These are phyloP conservation scores for Lepas anatifera DNA, from an alignment of 2,888 invertebrate genomes.

Conservation along the genomic window DNA sequence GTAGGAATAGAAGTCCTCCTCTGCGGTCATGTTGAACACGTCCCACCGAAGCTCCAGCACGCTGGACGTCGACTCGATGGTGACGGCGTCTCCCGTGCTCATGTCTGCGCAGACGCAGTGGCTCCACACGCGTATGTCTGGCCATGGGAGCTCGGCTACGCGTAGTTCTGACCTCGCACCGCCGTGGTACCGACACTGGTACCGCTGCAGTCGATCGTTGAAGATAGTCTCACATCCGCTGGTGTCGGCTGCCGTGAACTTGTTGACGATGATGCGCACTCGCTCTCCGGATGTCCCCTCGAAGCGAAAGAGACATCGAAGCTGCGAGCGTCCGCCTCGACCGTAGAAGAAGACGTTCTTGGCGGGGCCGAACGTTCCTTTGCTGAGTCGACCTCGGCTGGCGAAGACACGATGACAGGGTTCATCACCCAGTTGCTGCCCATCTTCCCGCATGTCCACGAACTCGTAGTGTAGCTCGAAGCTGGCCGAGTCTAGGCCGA, in stretches of 20 bases:
- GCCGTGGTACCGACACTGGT: constrained; percentile 32
- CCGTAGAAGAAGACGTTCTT: constrained; percentile 71
- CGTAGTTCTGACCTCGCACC: constrained; percentile 37
- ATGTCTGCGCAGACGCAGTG: constrained; percentile 73
- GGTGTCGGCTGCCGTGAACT: constrained; percentile 38
- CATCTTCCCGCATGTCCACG: constrained; percentile 43
- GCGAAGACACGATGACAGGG: constrained; percentile 26
- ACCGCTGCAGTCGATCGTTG: constrained; percentile 31
- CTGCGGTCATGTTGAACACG: constrained; percentile 63
- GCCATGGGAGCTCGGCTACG: constrained; percentile 58
- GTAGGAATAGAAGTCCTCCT: constrained; percentile 65
- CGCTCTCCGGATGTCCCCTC: constrained; percentile 48
- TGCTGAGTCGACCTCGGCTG: constrained; percentile 16
- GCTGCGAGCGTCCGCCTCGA: constrained; percentile 60
- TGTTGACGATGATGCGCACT: constrained; percentile 21
- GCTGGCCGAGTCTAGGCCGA: constrained; percentile 22
- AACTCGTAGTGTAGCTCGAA: constrained; percentile 72
- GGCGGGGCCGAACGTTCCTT: constrained; percentile 44
- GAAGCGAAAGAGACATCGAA: constrained; percentile 63
- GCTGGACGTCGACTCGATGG: constrained; percentile 54
- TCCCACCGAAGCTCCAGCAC: constrained; percentile 59
- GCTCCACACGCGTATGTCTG: constrained; percentile 52
- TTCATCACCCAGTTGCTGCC: constrained; percentile 24
- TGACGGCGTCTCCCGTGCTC: constrained; percentile 48
- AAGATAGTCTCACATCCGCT: constrained; percentile 35